Base-by-base conservation (phyloP, 2,113 vertebrate genomes). In the Abramis brama region DNA sequence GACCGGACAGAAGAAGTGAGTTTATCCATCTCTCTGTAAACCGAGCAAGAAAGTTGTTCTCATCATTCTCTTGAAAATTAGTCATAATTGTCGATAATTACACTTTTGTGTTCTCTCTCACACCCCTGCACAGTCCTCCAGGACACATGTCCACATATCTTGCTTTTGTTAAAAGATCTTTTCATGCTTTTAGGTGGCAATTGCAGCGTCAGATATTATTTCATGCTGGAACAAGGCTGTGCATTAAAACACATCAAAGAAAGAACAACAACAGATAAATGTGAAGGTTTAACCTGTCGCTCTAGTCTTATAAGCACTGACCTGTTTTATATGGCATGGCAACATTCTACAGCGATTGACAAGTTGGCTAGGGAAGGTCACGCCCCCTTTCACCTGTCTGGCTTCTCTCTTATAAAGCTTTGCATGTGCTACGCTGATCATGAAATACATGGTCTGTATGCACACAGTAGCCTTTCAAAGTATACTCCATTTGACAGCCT, bases 1-100 rank as follows among this genome's bases (percentile, higher is more conserved):
- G 92, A 97, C 95, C 0, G 97, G 98, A 81, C 97, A 97, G 74
- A 99, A 99, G 89, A 99, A 99, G 98, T 99, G 94, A 96, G 96
- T 6, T 5, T 47, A 39, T 45, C 0, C 17, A 19, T 39, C 21
- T 39, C 12, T 33, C 80, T 21, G 1, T 19, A 43, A 83, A 39
- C 52, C 64, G 6, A 21, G 15, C 62, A 70, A 33, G 3, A 81
- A 21, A 43, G 8, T 43, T 43, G 43, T 43, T 43, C 59, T 30
- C 15, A 52, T 19, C 8, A 64, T 80, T 62, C n/a, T 57, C 52
- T 59, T 15, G 19, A 39, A 19, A 64, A 45, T 27, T 5, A 3
- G 3, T 19, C n/a, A 36, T 19, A 80, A 33, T 82, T 33, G n/a
- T 68, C 70, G 4, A 36, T 70, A 82, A 36, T 47, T 55, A 36